Percentiles rank a stretch among this genome's conserved stretches.
Conservation (phyloP, 1,140 invertebrate genomes). For the Cepaea nemoralis region DNA sequence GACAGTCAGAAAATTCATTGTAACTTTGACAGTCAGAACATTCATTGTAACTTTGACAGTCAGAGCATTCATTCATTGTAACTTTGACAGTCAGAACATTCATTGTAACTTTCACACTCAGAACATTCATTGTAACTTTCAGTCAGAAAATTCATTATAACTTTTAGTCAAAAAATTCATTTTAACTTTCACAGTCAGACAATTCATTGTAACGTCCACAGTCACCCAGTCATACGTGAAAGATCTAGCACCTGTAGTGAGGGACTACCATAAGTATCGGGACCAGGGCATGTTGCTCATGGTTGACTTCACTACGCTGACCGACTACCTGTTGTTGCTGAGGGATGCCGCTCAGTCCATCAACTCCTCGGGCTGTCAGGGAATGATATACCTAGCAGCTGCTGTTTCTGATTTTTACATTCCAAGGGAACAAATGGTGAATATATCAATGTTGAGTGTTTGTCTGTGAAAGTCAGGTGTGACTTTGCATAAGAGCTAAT, state of each 20-base stretch:
- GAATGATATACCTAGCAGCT: slow-evolving; percentile 93
- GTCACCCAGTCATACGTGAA: slow-evolving; percentile 54
- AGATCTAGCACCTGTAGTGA: slow-evolving; percentile 47
- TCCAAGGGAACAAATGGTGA: slow-evolving; percentile 90
- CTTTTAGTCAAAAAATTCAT: too few relatives aligned
- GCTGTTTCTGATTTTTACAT: slow-evolving; percentile 99
- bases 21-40: too few relatives aligned
- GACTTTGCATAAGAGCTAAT: too few relatives aligned
- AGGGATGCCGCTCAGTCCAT: slow-evolving; percentile 84
- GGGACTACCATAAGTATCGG: slow-evolving; percentile 53
- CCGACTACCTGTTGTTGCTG: slow-evolving; percentile 94
- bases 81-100: too few relatives aligned
- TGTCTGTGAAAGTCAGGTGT: too few relatives aligned
- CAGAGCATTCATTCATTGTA: too few relatives aligned
- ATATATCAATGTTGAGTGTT: slow-evolving; percentile 27
- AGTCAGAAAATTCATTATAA: too few relatives aligned
- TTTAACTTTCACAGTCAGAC: too few relatives aligned
- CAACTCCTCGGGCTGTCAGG: slow-evolving; percentile 77
- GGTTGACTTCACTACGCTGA: slow-evolving; percentile 76
- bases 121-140: too few relatives aligned
- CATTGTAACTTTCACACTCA: too few relatives aligned
- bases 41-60: too few relatives aligned
- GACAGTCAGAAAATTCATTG: too few relatives aligned
- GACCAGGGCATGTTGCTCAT: slow-evolving; percentile 53
- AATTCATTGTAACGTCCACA: slow-evolving; percentile 39